Base-by-base conservation (phyloP, 2,797 vertebrate genomes). In the Malacoctenus gilli region DNA sequence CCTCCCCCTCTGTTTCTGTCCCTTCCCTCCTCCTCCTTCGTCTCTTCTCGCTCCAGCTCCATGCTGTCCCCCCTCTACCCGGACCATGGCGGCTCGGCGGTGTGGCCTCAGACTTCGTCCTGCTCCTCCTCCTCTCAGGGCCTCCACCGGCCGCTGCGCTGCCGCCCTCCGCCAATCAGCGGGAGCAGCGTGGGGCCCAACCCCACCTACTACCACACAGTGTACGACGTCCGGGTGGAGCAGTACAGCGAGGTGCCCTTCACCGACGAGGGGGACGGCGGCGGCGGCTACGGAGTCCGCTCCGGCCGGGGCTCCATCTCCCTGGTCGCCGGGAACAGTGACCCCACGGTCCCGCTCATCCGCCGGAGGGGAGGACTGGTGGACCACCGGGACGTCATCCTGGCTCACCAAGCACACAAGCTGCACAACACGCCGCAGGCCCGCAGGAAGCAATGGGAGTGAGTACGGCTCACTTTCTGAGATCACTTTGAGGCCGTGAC, bases 351-450 rank as follows among this genome's bases (percentile, higher is more conserved):
- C 16, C 89, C 87, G 0, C 87, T 76, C 22, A 48, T 90, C 23
- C 89, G 90, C 53, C 84, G 92, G 52, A 90, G 94, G 5, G 93
- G 94, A 4, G 94, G 89, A 0, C 71, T 93, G 80, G 94, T 95
- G 84, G 93, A 94, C 75, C 89, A 94, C 75, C 89, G 92, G 1
- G 94, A 96, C 43, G 82, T 94, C 84, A 94, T 96, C 85, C 69
- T 90, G 82, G 94, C 94, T 4, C 94, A 95, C 76, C 92, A 95
- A 84, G 91, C 92, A 0, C 93, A 95, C 84, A 95, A 95, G 78
- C 75, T 88, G 66, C 93, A 92, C 75, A 95, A 92, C 88, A 96
- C 94, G 0, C 93, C 94, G 0, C 92, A 93, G 86, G 94, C 94
- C 66, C 72, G 77, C 42, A 89, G 94, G 74, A 95, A 94, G 47